A percentile compares a stretch with the other conserved stretches of the same genome.
These are phyloP conservation scores for Adelognathus sp. DNA, from an alignment of 2,888 invertebrate species.

Conservation along the genomic window DNA sequence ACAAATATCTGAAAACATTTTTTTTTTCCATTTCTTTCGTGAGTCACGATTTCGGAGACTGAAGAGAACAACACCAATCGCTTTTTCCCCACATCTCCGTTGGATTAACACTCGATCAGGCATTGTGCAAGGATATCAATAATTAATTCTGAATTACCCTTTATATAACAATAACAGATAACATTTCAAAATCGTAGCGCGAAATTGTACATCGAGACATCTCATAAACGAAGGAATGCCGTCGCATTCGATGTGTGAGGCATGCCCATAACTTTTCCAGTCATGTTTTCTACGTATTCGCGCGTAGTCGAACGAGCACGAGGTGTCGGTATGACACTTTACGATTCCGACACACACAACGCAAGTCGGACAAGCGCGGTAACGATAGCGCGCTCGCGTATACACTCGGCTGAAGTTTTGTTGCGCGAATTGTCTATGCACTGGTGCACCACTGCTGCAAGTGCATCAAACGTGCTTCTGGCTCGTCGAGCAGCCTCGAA, in stretches of 20 bases:
- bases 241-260: not conserved
- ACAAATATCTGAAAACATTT: too few species aligned
- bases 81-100: too few species aligned
- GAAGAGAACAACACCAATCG: too few species aligned
- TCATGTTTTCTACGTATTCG: slow-evolving; percentile 12
- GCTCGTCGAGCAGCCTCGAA: not conserved
- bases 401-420: slow-evolving; percentile 5
- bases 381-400: slow-evolving; percentile 32
- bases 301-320: slow-evolving; percentile 45
- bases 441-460: slow-evolving; percentile 1
- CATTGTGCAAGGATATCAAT: too few species aligned
- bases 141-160: too few species aligned
- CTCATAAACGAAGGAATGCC: not conserved
- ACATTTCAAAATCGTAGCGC: not conserved
- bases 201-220: not conserved
- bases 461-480: not conserved
- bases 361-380: not conserved
- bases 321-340: slow-evolving; percentile 41
- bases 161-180: not conserved
- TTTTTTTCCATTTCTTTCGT: too few species aligned
- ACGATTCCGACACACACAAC: slow-evolving; percentile 32
- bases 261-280: slow-evolving; percentile 23
- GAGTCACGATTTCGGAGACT: too few species aligned
- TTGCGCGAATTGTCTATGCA: not conserved
- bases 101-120: too few species aligned